These are phyloP conservation scores for Thaleichthys pacificus DNA, from an alignment of 2,797 vertebrate species.

Conservation along the genomic window DNA sequence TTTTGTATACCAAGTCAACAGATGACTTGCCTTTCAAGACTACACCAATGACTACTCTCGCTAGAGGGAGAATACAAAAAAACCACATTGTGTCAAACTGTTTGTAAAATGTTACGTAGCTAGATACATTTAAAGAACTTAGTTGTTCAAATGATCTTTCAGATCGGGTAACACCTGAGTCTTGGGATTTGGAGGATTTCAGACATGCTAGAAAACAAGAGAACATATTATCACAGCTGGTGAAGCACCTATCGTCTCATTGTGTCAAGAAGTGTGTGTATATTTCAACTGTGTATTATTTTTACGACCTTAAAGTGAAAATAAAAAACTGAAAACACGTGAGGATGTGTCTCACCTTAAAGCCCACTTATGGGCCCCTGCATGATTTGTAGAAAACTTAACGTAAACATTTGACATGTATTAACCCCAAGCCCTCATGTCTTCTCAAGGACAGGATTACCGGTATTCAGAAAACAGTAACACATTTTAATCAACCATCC, in stretches of 20 bases:
- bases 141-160: slow-evolving; percentile 29
- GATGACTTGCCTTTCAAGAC: slow-evolving; percentile 55
- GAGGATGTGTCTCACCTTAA: slow-evolving; percentile 22
- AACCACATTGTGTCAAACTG: slow-evolving; percentile 55
- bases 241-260: slow-evolving; percentile 59
- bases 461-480: neutral
- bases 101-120: slow-evolving; percentile 44
- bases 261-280: slow-evolving; percentile 49
- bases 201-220: slow-evolving; percentile 59
- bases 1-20: slow-evolving; percentile 50
- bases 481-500: neutral
- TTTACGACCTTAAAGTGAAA: slow-evolving; percentile 70
- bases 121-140: neutral
- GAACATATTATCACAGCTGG: slow-evolving; percentile 72
- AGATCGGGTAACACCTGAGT: slow-evolving; percentile 23
- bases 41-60: slow-evolving; percentile 65
- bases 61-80: slow-evolving; percentile 43
- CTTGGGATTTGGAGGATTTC: slow-evolving; percentile 54
- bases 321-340: slow-evolving; percentile 52
- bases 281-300: slow-evolving; percentile 69
- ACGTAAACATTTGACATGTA: neutral
- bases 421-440: neutral
- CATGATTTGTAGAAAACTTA: neutral
- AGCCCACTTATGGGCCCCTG: neutral
- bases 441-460: neutral